phyloP scores from a whole-genome alignment of 2,113 vertebrate genomes.

The Dunckerocampus dactyliophorus region DNA sequence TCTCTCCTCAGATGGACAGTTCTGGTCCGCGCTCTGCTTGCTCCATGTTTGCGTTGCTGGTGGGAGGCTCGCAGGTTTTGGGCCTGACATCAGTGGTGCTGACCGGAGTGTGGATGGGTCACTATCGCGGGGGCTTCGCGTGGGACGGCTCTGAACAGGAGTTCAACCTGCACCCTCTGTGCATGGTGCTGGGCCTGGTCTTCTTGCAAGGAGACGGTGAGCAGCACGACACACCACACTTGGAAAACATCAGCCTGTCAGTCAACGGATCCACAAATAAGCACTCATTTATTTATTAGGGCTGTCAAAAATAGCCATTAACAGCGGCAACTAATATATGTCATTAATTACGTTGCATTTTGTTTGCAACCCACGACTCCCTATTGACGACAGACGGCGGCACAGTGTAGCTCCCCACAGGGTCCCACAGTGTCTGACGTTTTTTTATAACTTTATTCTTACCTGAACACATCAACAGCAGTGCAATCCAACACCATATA shows the following conservation, averaged over 20 bases:
- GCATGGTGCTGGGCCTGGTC: slow-evolving; percentile 90
- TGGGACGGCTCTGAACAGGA: slow-evolving; percentile 80
- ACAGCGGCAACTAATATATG: too few relatives aligned
- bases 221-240: slow-evolving; percentile 28
- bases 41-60: slow-evolving; percentile 65
- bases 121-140: slow-evolving; percentile 81
- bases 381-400: too few relatives aligned
- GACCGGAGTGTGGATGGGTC: slow-evolving; percentile 86
- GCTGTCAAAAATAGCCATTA: too few relatives aligned
- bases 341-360: too few relatives aligned
- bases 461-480: too few relatives aligned
- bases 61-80: slow-evolving; percentile 82
- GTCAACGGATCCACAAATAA: too few relatives aligned
- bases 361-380: too few relatives aligned
- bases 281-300: too few relatives aligned
- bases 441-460: too few relatives aligned
- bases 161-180: slow-evolving; percentile 90
- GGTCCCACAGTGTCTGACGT: too few relatives aligned
- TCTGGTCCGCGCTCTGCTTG: slow-evolving; percentile 21
- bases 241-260: neutral
- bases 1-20: slow-evolving; percentile 22
- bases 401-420: too few relatives aligned
- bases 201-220: slow-evolving; percentile 93
- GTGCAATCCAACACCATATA: too few relatives aligned
- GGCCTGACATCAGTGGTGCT: slow-evolving; percentile 78